These are phyloP conservation scores for Synanceia verrucosa DNA, from an alignment of 2,797 vertebrate genomes.

Conservation along the genomic window DNA sequence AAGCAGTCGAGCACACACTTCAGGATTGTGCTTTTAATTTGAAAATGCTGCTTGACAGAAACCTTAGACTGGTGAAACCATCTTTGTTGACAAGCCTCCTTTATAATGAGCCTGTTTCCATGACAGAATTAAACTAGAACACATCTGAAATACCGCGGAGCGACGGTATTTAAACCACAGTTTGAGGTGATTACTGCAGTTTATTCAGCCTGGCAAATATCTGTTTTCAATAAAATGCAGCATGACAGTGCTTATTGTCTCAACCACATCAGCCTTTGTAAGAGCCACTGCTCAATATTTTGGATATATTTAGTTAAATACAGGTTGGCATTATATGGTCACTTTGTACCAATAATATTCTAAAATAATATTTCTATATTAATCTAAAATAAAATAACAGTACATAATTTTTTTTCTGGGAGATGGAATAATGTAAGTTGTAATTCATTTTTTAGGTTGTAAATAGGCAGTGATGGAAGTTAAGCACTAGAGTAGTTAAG, in stretches of 20 bases:
- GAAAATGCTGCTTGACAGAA: constrained; percentile 1
- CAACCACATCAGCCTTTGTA: background rate
- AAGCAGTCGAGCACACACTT: background rate
- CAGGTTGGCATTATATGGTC: background rate
- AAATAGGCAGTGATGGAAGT: background rate
- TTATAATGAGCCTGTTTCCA: constrained; percentile 12
- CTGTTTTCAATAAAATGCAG: background rate
- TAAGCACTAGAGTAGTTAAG: background rate
- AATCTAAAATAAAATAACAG: background rate
- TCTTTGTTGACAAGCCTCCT: background rate
- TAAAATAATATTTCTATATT: background rate
- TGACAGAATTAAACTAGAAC: constrained; percentile 2
- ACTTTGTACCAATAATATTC: background rate
- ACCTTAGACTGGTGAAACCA: background rate
- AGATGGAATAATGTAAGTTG: background rate
- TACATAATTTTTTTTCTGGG: background rate
- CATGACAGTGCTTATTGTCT: too few relatives aligned
- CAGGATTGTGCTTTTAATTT: constrained; percentile 6
- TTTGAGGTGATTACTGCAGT: background rate
- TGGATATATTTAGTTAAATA: background rate
- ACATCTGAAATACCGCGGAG: background rate
- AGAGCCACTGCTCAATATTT: background rate
- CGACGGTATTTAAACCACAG: background rate
- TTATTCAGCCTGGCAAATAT: background rate
- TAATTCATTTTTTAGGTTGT: background rate